Conservation (phyloP, 2,113 vertebrate genomes). For the Toxostoma redivivum region DNA sequence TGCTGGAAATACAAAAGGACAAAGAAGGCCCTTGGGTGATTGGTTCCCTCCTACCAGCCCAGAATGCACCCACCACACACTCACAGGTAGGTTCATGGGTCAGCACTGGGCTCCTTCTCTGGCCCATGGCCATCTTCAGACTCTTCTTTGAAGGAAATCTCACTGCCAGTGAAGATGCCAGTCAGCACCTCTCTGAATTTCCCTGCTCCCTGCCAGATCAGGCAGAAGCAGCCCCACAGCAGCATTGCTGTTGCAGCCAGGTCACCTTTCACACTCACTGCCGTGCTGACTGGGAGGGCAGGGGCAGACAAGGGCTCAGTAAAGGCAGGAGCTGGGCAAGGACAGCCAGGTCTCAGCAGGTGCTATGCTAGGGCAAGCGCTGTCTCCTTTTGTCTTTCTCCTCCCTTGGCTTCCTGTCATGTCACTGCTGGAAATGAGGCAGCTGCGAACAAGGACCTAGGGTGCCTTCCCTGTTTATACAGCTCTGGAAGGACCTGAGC, state of each 20-base stretch:
- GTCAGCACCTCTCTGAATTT: neutral
- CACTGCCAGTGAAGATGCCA: neutral
- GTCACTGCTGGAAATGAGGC: neutral
- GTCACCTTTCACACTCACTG: neutral
- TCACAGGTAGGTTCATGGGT: neutral
- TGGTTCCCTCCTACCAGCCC: neutral
- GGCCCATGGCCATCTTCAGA: neutral
- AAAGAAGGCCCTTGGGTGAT: neutral
- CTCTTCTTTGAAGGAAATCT: neutral
- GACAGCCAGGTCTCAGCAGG: neutral
- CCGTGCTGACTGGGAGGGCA: neutral
- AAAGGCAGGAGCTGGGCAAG: neutral
- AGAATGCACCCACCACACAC: neutral
- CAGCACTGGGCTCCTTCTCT: neutral
- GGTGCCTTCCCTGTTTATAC: neutral
- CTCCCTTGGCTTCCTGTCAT: neutral
- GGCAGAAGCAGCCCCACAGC: neutral
- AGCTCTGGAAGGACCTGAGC: neutral
- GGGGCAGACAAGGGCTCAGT: neutral
- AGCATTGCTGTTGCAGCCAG: neutral
- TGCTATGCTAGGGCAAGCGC: rapidly evolving
- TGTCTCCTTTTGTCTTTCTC: neutral
- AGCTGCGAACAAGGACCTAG: neutral
- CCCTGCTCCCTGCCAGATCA: neutral
- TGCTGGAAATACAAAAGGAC: neutral